Evolutionary conservation across 2,797 vertebrate species (phyloP).

Genomic region (Eurystomus glaucurus): DNA sequence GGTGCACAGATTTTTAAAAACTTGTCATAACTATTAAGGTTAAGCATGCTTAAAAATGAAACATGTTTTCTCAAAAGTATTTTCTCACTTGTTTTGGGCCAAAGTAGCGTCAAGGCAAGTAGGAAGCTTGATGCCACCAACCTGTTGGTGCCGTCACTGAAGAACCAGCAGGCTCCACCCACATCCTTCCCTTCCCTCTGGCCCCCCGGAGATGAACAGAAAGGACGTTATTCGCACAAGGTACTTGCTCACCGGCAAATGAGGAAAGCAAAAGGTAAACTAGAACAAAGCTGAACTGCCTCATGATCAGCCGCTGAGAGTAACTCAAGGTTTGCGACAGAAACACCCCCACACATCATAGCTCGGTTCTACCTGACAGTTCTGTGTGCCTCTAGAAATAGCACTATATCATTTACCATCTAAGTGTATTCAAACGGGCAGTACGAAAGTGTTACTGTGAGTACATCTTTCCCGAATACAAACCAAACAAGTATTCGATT

Average conservation of each 20-base stretch:
- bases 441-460: background rate
- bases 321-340: fast-evolving
- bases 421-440: background rate
- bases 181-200: background rate
- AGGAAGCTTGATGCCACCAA: background rate
- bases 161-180: background rate
- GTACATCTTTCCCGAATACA: background rate
- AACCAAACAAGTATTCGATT: background rate
- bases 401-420: background rate
- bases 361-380: background rate
- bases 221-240: background rate
- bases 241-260: background rate
- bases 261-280: background rate
- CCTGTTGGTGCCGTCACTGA: background rate
- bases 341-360: background rate
- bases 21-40: constrained; percentile 51
- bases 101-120: background rate
- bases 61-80: constrained; percentile 1
- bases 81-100: background rate
- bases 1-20: constrained; percentile 67
- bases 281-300: background rate
- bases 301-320: background rate
- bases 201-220: background rate
- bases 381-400: background rate
- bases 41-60: constrained; percentile 51